Evolutionary conservation across 1,140 invertebrate species (phyloP).

Genomic region (Bombus haemorrhoidalis): DNA sequence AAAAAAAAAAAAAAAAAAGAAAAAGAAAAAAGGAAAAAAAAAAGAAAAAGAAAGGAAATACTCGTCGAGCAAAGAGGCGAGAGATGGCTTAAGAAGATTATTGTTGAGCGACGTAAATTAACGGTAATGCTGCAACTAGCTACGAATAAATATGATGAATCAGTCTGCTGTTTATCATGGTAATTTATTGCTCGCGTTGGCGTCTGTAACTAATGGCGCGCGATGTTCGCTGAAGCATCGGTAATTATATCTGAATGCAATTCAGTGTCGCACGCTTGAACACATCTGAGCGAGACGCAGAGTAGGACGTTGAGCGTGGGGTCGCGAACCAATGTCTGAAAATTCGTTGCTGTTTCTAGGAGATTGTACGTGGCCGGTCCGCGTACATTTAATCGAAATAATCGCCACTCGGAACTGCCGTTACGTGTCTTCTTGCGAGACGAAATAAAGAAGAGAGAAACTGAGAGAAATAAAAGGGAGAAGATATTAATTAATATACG

Average conservation of each 20-base stretch:
- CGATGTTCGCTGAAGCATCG: conserved; percentile 46
- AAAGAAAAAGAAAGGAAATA: no score
- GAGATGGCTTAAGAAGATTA: conserved; percentile 26
- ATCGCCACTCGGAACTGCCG: no score
- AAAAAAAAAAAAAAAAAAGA: no score
- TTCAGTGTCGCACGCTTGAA: conserved; percentile 31
- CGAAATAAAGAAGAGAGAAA: not conserved
- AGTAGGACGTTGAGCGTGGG: not conserved
- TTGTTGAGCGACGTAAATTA: conserved; percentile 27
- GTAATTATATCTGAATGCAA: conserved; percentile 55
- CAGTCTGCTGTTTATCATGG: conserved; percentile 43
- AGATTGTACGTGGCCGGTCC: no score
- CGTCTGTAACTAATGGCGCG: conserved; percentile 51
- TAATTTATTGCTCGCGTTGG: conserved; percentile 42
- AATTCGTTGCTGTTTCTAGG: not conserved
- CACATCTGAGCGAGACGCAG: not conserved
- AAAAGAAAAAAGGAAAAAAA: no score
- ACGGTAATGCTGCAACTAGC: not conserved
- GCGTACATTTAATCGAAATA: not conserved
- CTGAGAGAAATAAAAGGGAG: not conserved
- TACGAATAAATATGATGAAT: conserved; percentile 45
- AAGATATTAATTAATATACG: not conserved
- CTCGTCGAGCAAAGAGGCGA: not conserved
- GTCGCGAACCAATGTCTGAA: not conserved
- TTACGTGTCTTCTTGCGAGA: no score